Evolutionary conservation across 1,140 invertebrate species (phyloP), one percentile per base, ranked within the genome.

Genomic region (Drosophila watanabei): DNA sequence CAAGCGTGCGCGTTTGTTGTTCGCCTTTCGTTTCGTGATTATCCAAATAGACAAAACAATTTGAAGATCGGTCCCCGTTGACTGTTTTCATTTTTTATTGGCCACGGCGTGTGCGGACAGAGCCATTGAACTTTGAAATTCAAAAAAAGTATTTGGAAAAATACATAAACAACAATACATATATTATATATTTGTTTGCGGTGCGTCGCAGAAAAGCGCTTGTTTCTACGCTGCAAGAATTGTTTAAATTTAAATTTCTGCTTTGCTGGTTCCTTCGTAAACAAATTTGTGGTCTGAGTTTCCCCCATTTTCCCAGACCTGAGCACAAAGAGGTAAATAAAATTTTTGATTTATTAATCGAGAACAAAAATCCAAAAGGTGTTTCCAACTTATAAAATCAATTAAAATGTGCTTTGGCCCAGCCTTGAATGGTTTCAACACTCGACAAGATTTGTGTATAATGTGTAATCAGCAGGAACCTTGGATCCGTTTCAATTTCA

Each of bases 151-250:
- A 64, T 75, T 75, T 11, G 46, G 46, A 43, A 77, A 64, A 45
- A 76, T 43, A 66, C 49, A 65, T 65, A 45, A 64, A 52, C 51
- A 57, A 56, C 16, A 64, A 35, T 39, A 33, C 28, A 32, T 52
- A 77, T 41, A 58, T 54, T 33, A 54, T 61, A 56, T 41, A 13
- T 65, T 37, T 71, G 63, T 71, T 71, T 71, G 68, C 11, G 33
- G 68, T 71, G 68, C 68, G 68, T 56, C 68, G 63, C 49, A 78
- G 56, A 57, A 56, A 68, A 46, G n/a, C 33, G 20, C 49, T 61
- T 78, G 75, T 79, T 79, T 79, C 58, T 79, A 79, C 76, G 75
- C 76, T 79, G 76, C 76, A 79, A 78, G 46, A 79, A 79, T 71
- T 72, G 30, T 71, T 61, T 51, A 39, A 63, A 71, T 35, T 46